Evolutionary conservation across 30 jellyfish, hydroid and myxozoan genomes (phyloP).

Genomic region (Turritopsis dohrnii): DNA sequence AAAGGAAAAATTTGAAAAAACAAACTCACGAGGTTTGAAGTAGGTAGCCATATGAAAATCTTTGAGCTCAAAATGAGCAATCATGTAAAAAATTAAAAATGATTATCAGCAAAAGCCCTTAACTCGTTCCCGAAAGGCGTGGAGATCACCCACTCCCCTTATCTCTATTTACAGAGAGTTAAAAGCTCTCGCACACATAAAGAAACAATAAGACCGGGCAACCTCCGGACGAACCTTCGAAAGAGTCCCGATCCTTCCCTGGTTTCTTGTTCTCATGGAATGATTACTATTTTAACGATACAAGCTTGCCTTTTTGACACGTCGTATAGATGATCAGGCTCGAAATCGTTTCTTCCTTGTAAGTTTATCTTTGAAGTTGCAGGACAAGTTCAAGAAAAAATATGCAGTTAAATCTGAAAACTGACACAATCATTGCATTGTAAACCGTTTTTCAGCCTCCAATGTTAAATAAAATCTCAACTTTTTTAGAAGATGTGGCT

Average conservation of each 20-base stretch:
- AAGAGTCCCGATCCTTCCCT: neutral
- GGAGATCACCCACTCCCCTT: no score
- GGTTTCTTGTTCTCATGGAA: neutral
- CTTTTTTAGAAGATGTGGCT: neutral
- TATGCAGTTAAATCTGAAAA: neutral
- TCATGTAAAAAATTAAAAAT: no score
- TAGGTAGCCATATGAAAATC: no score
- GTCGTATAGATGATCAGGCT: neutral
- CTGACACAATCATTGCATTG: neutral
- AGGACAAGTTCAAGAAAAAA: neutral
- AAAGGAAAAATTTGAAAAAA: no score
- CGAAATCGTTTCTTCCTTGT: neutral
- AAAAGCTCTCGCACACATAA: neutral
- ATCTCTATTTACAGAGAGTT: neutral
- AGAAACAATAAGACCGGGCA: neutral
- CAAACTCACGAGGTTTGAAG: no score
- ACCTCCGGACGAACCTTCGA: neutral
- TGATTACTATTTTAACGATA: no score
- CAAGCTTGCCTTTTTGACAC: neutral
- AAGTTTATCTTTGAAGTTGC: neutral
- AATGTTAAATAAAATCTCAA: neutral
- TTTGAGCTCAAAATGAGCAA: no score
- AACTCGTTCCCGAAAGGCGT: no score
- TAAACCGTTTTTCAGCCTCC: neutral
- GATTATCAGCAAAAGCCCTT: no score